phyloP scores from a whole-genome alignment of 2,797 vertebrate genomes.

The Acanthornis magna region DNA sequence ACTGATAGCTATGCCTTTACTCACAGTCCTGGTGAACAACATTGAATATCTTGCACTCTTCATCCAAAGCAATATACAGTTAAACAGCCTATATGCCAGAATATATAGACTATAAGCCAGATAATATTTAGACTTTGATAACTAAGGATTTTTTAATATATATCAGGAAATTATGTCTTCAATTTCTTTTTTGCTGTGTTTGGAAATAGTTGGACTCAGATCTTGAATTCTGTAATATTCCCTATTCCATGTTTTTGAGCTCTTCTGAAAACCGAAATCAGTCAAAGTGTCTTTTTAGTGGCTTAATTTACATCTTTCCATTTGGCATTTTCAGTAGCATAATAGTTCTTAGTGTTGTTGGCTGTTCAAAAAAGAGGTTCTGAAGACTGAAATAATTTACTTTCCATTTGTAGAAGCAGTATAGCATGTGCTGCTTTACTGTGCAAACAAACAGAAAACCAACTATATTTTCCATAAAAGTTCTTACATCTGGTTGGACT shows the following conservation, averaged over 20 bases:
- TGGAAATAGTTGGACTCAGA: background rate
- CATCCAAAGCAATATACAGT: background rate
- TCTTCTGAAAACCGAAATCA: background rate
- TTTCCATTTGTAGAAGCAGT: background rate
- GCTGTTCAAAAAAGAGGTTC: background rate
- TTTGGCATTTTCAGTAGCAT: background rate
- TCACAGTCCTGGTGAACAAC: background rate
- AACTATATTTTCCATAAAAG: background rate
- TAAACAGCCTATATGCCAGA: background rate
- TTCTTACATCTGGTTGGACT: background rate
- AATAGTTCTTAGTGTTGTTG: background rate
- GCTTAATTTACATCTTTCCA: background rate
- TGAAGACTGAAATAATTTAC: background rate
- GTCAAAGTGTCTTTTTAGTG: background rate
- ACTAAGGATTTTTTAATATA: background rate
- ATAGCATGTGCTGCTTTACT: background rate
- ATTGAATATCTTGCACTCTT: fast-evolving
- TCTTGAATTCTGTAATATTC: background rate
- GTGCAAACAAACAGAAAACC: background rate
- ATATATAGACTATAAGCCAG: background rate
- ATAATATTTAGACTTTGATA: background rate
- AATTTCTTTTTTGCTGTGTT: background rate
- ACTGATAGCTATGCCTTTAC: background rate
- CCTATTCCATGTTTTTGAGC: background rate
- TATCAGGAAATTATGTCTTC: background rate